phyloP scores from a whole-genome alignment of 2,797 vertebrate genomes.

The Prionace glauca region DNA sequence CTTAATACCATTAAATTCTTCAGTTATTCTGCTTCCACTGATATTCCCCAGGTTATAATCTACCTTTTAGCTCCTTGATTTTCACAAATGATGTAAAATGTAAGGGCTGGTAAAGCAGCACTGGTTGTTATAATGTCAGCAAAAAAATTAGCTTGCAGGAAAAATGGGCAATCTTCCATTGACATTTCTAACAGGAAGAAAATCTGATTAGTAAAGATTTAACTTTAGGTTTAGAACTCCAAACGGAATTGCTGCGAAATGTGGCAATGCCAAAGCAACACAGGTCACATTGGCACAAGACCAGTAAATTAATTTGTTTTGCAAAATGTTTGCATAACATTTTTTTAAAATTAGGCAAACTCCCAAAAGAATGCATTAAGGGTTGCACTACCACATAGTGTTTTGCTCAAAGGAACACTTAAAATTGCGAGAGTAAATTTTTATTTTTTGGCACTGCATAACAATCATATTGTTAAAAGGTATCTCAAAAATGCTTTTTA shows the following conservation, averaged over 20 bases:
- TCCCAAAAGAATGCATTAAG: neutral
- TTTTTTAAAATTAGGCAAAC: neutral
- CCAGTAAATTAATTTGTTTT: neutral
- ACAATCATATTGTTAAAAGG: neutral
- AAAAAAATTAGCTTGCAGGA: neutral
- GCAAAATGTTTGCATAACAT: neutral
- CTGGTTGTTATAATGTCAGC: neutral
- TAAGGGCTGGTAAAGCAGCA: neutral
- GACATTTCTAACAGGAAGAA: neutral
- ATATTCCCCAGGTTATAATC: neutral
- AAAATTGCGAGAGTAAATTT: neutral
- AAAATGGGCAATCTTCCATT: neutral
- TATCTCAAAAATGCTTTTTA: neutral
- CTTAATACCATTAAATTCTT: neutral
- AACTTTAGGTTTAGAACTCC: neutral
- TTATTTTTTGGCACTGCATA: neutral
- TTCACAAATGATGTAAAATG: neutral
- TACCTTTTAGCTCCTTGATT: neutral
- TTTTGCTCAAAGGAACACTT: neutral
- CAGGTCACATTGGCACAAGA: neutral
- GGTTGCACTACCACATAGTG: neutral
- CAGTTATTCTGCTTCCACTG: neutral
- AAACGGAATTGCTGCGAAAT: neutral
- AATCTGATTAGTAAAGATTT: neutral
- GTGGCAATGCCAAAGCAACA: neutral